These are phyloP conservation scores for Anabacerthia variegaticeps DNA, from an alignment of 2,797 vertebrate genomes.

Conservation along the genomic window DNA sequence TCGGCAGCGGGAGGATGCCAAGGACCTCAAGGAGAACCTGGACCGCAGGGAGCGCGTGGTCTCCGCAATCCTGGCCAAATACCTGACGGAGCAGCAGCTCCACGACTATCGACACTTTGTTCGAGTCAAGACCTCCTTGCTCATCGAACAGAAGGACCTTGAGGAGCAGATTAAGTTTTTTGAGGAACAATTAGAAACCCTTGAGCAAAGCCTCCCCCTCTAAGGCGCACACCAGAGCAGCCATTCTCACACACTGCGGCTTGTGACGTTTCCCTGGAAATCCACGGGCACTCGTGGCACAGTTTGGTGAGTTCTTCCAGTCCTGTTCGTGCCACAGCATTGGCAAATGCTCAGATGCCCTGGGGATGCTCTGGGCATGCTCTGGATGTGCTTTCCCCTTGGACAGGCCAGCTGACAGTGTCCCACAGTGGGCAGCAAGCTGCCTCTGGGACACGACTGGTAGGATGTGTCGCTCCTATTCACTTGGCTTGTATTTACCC, in stretches of 20 bases:
- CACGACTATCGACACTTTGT: constrained; percentile 84
- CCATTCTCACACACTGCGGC: not conserved
- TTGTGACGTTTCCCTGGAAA: not conserved
- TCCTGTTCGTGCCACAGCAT: not conserved
- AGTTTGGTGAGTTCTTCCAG: not conserved
- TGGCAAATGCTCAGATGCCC: not conserved
- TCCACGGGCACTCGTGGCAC: not conserved
- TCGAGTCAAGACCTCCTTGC: constrained; percentile 86
- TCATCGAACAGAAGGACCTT: constrained; percentile 91
- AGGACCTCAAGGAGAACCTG: constrained; percentile 93
- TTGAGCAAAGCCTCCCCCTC: constrained; percentile 74
- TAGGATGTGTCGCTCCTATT: not conserved
- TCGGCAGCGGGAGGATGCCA: constrained; percentile 90
- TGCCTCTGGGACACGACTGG: not conserved
- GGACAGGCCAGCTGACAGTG: not conserved
- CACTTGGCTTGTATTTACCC: not conserved
- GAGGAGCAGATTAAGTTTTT: constrained; percentile 87
- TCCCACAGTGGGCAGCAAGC: not conserved
- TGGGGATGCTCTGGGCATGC: not conserved
- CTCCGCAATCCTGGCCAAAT: constrained; percentile 83
- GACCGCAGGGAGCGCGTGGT: constrained; percentile 88
- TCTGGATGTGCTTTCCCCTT: not conserved
- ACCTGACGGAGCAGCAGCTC: constrained; percentile 83
- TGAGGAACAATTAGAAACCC: constrained; percentile 87
- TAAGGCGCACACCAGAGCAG: not conserved